Percentiles rank a stretch among this genome's conserved stretches.
These are phyloP conservation scores for Silurus asotus DNA, from an alignment of 2,113 vertebrate genomes.

Conservation along the genomic window DNA sequence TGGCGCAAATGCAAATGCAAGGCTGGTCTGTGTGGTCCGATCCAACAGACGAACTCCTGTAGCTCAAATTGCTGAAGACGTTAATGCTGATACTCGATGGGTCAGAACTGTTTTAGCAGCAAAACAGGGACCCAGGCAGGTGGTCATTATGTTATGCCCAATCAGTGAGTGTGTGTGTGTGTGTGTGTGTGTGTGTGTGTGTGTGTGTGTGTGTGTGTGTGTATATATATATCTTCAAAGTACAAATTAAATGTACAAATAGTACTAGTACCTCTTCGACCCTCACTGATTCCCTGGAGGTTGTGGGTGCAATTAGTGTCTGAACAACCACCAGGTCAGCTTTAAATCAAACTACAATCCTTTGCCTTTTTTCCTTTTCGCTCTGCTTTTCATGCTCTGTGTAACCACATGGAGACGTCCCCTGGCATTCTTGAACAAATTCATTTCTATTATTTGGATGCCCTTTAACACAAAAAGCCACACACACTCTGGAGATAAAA, in stretches of 20 bases:
- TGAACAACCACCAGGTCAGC: slow-evolving; percentile 37
- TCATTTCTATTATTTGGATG: slow-evolving; percentile 57
- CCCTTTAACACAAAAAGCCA: slow-evolving; percentile 59
- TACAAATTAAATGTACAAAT: slow-evolving; percentile 24
- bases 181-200: too few relatives aligned
- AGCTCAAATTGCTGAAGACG: too few relatives aligned
- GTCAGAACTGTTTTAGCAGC: too few relatives aligned
- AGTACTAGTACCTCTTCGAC: slow-evolving; percentile 53
- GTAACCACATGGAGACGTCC: slow-evolving; percentile 55
- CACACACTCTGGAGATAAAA: slow-evolving; percentile 57
- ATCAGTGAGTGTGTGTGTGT: too few relatives aligned
- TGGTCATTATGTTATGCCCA: too few relatives aligned
- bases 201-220: too few relatives aligned
- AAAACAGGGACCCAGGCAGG: too few relatives aligned
- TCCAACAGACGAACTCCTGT: too few relatives aligned
- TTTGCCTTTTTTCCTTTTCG: slow-evolving; percentile 28
- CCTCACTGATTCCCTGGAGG: slow-evolving; percentile 47
- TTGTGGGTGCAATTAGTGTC: slow-evolving; percentile 52
- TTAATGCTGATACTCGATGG: too few relatives aligned
- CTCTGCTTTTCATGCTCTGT: slow-evolving; percentile 46
- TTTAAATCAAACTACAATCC: not conserved
- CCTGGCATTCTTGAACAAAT: slow-evolving; percentile 56
- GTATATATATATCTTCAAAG: too few relatives aligned
- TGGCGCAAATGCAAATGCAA: too few relatives aligned
- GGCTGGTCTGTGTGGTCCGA: too few relatives aligned